Evolutionary conservation across 2,113 vertebrate genomes (phyloP), one percentile per base, ranked within the genome.

Genomic region (Meleagris gallopavo): DNA sequence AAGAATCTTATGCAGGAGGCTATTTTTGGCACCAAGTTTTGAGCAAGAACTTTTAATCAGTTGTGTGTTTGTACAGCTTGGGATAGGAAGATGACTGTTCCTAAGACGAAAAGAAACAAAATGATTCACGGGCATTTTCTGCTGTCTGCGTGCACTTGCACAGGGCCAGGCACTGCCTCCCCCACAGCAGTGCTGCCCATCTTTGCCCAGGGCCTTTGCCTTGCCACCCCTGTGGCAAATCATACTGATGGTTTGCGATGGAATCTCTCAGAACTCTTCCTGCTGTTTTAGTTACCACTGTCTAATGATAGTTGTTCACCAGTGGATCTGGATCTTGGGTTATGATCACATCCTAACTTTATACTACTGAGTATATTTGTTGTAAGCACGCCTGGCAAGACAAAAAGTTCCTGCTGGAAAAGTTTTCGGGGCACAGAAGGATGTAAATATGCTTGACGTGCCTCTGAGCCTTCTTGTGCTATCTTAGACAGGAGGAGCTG

Each of bases 61-160:
- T 61, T 94, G 57, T 30, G 32, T 65, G 34, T 54, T 54, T 54
- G 5, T 36, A 45, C 57, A 58, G 30, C 40, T 79, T 61, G 25
- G 50, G 65, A 25, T n/a, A 19, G 64, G 62, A 14, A 17, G 83
- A 50, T 9, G 14, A 15, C 8, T 1, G 2, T 36, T 66, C 15
- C 11, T 27, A 32, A 45, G 34, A 27, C 1, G 17, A 38, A 36
- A 60, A 46, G 14, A 17, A 19, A 16, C 9, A 17, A 8, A 22
- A 60, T 22, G 92, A 15, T 65, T 80, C 62, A 22, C 32, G 2
- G 66, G 1, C 25, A 0, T 65, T 75, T 60, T 22, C 50, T 5
- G 0, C 41, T 12, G 30, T 3, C 19, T 45, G 0, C 3, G 1
- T 16, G 3, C 10, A 0, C 20, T 60, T 20, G 77, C 1, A 2